Conservation (phyloP, 2,888 invertebrate genomes). For the Sclerodermus sp. region DNA sequence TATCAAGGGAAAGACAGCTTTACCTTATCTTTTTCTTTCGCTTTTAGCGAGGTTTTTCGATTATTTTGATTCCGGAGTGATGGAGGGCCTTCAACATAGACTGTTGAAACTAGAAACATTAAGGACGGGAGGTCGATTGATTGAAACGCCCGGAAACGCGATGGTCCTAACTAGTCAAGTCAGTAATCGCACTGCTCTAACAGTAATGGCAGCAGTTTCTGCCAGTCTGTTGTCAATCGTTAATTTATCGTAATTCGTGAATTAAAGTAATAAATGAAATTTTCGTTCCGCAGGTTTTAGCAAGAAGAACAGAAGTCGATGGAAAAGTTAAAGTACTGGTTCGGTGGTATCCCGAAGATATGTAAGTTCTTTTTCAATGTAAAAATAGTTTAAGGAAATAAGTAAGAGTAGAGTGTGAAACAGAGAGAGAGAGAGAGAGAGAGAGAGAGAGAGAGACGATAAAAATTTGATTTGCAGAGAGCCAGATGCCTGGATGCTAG, state of each 20-base stretch:
- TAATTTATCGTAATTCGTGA: too few species aligned
- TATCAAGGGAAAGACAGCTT: background rate
- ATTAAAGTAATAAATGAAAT: background rate
- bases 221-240: too few species aligned
- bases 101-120: slow-evolving; percentile 65
- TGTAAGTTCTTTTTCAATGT: slow-evolving; percentile 74
- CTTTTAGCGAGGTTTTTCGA: slow-evolving; percentile 85
- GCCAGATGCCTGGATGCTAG: slow-evolving; percentile 84
- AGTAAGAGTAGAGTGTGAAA: too few species aligned
- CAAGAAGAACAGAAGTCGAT: slow-evolving; percentile 66
- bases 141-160: slow-evolving; percentile 67
- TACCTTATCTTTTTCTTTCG: too few species aligned
- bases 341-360: slow-evolving; percentile 81
- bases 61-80: slow-evolving; percentile 88
- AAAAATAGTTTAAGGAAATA: too few species aligned
- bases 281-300: slow-evolving; percentile 62
- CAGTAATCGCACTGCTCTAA: too few species aligned
- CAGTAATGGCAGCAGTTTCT: too few species aligned
- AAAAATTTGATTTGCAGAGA: slow-evolving; percentile 62
- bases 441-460: slow-evolving; percentile 36
- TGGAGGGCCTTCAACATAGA: slow-evolving; percentile 88
- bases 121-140: slow-evolving; percentile 67
- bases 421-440: too few species aligned
- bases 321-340: slow-evolving; percentile 74
- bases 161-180: slow-evolving; percentile 73